Evolutionary conservation across 2,888 invertebrate species (phyloP).

Genomic region (Antitype chi): DNA sequence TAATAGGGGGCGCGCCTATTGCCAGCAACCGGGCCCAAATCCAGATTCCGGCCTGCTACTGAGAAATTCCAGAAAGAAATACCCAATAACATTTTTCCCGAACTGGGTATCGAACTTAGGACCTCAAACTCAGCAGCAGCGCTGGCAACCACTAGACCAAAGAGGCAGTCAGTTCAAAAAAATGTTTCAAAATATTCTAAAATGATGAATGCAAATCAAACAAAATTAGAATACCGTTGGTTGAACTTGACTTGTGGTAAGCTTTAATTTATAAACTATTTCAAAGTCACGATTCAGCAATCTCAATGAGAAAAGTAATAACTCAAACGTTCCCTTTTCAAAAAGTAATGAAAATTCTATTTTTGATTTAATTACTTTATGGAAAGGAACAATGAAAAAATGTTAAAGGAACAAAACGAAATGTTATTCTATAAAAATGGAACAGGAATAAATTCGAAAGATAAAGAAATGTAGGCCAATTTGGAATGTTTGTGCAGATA

Average conservation of each 20-base stretch:
- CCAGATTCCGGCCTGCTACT: no score
- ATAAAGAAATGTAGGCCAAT: conserved; percentile 5
- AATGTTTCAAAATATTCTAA: not conserved
- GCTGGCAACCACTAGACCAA: no score
- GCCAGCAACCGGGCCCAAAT: no score
- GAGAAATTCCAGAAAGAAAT: not conserved
- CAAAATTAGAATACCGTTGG: not conserved
- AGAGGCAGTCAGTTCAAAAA: no score
- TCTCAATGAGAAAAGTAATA: conserved; percentile 44
- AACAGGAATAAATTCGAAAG: conserved; percentile 5
- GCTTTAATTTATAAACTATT: conserved; percentile 40
- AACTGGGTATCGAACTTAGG: no score
- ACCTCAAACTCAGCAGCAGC: no score
- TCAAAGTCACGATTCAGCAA: conserved; percentile 1
- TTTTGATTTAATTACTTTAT: conserved; percentile 41
- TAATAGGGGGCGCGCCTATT: no score
- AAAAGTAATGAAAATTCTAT: conserved; percentile 39
- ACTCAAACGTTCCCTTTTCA: conserved; percentile 31
- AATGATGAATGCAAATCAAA: conserved; percentile 15
- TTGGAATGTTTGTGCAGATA: not conserved
- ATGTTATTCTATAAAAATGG: conserved; percentile 3
- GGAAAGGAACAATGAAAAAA: conserved; percentile 32
- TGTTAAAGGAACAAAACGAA: not conserved
- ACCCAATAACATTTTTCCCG: no score
- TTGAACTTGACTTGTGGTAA: not conserved